Conservation (phyloP, 2,797 vertebrate species). For the Pelodytes ibericus region DNA sequence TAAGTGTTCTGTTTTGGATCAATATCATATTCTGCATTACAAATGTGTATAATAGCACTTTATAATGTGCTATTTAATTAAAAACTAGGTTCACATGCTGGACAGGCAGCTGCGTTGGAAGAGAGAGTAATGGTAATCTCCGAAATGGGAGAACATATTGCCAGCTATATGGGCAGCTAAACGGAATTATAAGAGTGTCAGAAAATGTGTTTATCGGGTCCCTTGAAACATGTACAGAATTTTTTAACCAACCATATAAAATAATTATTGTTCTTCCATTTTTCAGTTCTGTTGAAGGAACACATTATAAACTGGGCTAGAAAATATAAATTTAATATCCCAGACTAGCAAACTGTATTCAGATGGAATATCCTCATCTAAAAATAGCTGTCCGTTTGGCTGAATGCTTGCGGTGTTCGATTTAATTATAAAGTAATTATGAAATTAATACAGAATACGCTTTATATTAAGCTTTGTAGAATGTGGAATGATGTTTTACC, state of each 20-base stretch:
- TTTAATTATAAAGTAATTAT: conserved; percentile 52
- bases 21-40: conserved; percentile 46
- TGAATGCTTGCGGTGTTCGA: conserved; percentile 31
- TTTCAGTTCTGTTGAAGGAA: conserved; percentile 5
- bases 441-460: conserved; percentile 44
- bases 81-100: conserved; percentile 37
- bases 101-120: conserved; percentile 36
- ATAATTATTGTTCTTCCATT: conserved; percentile 7
- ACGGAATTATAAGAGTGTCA: not conserved
- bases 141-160: conserved; percentile 31
- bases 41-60: conserved; percentile 49
- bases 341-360: conserved; percentile 24
- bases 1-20: conserved; percentile 34
- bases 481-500: conserved; percentile 47
- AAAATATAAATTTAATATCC: conserved; percentile 26
- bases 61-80: conserved; percentile 49
- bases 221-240: not conserved
- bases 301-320: conserved; percentile 1
- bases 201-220: conserved; percentile 3
- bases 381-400: conserved; percentile 44
- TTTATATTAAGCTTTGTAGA: conserved; percentile 45
- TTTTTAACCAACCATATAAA: not conserved
- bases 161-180: not conserved
- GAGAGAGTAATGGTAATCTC: conserved; percentile 22
- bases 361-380: conserved; percentile 34